Evolutionary conservation across 2,797 vertebrate species (phyloP).

Genomic region (Oceanodroma leucorhoa): DNA sequence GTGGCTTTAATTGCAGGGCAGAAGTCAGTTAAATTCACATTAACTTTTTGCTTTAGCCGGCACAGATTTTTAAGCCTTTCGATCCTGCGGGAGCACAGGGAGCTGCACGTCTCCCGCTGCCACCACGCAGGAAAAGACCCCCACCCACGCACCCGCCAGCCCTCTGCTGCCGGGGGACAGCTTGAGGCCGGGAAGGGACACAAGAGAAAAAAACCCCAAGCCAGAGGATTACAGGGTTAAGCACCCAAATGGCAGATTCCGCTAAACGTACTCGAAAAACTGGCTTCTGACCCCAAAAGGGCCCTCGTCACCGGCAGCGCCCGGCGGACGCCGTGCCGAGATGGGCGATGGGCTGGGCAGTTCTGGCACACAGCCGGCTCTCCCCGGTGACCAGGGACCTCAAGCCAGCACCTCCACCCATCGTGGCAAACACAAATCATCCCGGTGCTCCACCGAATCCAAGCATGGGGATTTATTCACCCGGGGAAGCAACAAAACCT

Average conservation of each 20-base stretch:
- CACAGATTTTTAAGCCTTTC: background rate
- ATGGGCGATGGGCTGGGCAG: background rate
- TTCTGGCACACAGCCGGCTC: accelerated
- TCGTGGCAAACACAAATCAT: accelerated
- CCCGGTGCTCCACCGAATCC: background rate
- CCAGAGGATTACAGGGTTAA: background rate
- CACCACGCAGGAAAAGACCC: background rate
- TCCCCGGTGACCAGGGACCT: background rate
- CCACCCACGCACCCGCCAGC: background rate
- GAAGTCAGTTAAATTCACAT: conserved; percentile 59
- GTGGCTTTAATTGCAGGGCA: conserved; percentile 65
- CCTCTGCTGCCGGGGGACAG: accelerated
- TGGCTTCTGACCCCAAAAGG: background rate
- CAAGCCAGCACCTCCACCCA: background rate
- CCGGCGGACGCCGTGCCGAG: accelerated
- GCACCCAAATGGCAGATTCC: background rate
- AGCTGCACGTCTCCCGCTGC: background rate
- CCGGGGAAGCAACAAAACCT: background rate
- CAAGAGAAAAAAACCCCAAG: background rate
- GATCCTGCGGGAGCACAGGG: background rate
- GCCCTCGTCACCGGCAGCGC: accelerated
- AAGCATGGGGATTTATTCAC: background rate
- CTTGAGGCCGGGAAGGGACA: background rate
- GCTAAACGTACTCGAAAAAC: background rate
- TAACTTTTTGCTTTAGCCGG: background rate